Conservation (phyloP, 2,797 vertebrate genomes). For the Karalla daura region DNA sequence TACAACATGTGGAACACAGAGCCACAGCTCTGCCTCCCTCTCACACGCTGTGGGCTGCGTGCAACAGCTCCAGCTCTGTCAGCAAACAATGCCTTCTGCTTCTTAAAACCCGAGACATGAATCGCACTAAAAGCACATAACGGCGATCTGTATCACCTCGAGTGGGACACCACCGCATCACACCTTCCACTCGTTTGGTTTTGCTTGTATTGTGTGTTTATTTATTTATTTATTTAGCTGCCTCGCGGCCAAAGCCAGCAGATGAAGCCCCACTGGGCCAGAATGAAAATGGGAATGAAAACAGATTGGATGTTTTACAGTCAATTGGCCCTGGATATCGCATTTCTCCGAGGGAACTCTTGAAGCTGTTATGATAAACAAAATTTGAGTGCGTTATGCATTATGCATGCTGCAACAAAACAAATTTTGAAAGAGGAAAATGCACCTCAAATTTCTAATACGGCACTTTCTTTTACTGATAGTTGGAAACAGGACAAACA, state of each 20-base stretch:
- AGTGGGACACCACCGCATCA: neutral
- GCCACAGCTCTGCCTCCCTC: constrained; percentile 3
- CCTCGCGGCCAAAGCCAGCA: neutral
- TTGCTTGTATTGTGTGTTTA: constrained; percentile 11
- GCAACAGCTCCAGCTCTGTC: constrained; percentile 30
- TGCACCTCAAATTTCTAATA: neutral
- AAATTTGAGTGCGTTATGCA: neutral
- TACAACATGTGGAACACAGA: constrained; percentile 55
- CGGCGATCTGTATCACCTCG: constrained; percentile 29
- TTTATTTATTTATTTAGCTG: too few relatives aligned
- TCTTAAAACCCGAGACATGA: constrained; percentile 35
- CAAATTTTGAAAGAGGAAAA: neutral
- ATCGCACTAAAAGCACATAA: constrained; percentile 27
- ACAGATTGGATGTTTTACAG: constrained; percentile 34
- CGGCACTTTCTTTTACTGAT: neutral
- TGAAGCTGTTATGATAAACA: constrained; percentile 3
- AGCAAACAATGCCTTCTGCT: constrained; percentile 44
- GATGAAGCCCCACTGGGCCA: constrained; percentile 13
- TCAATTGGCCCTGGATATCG: neutral
- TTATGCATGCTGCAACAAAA: neutral
- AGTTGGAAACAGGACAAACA: neutral
- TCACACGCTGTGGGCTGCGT: constrained; percentile 17
- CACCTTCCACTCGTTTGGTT: neutral
- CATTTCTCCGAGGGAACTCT: constrained; percentile 5
- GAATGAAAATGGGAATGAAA: constrained; percentile 38